Evolutionary conservation across 2,113 vertebrate genomes (phyloP).

Genomic region (Trematocara stigmaticum): DNA sequence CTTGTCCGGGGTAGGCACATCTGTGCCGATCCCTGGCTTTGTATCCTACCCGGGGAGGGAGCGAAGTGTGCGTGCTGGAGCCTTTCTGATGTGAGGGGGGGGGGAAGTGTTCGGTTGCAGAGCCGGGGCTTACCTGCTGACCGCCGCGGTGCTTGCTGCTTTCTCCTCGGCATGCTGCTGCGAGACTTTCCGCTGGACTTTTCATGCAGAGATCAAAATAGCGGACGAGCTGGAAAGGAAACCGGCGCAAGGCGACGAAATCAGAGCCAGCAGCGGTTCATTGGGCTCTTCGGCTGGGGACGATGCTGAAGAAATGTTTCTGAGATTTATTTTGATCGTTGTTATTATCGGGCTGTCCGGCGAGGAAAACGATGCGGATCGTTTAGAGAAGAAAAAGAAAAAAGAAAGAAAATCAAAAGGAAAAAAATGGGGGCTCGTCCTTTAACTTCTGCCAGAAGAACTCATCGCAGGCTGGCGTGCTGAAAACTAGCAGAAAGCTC

Average conservation of each 20-base stretch:
- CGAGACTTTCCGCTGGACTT: slow-evolving; percentile 82
- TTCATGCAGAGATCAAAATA: slow-evolving; percentile 81
- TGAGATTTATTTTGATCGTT: not conserved
- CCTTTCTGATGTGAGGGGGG: not conserved
- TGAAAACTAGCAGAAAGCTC: slow-evolving; percentile 25
- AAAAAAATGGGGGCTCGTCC: not conserved
- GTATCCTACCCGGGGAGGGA: not conserved
- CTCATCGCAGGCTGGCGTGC: slow-evolving; percentile 31
- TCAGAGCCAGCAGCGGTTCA: slow-evolving; percentile 25
- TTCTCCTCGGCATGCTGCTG: slow-evolving; percentile 93
- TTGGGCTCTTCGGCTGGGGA: slow-evolving; percentile 14
- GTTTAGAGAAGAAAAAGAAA: not conserved
- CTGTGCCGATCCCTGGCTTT: not conserved
- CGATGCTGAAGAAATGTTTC: not conserved
- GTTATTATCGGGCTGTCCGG: not conserved
- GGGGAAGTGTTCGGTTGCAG: not conserved
- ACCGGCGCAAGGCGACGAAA: slow-evolving; percentile 30
- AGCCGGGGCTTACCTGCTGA: slow-evolving; percentile 83
- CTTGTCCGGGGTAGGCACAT: not conserved
- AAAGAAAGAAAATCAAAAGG: not conserved
- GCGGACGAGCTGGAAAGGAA: slow-evolving; percentile 44
- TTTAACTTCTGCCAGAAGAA: slow-evolving; percentile 48
- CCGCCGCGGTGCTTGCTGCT: slow-evolving; percentile 94
- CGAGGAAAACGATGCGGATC: not conserved
- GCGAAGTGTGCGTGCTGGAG: not conserved